phyloP scores from a whole-genome alignment of 2,797 vertebrate species.

The Liparis tanakae region DNA sequence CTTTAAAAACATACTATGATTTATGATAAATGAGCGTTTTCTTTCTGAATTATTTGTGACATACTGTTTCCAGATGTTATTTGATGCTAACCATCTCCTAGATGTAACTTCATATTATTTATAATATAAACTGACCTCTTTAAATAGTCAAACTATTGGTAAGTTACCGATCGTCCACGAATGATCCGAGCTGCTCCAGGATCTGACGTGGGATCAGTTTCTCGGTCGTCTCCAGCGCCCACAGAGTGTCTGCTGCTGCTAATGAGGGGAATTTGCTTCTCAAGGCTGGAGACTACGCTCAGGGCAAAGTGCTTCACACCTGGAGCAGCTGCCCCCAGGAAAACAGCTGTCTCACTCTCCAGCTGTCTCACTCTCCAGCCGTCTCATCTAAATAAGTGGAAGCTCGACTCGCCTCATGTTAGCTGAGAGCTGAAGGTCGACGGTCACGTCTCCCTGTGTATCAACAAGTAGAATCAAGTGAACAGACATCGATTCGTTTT shows the following conservation, averaged over 20 bases:
- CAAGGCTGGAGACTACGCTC: slow-evolving; percentile 24
- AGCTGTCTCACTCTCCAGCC: slow-evolving; percentile 31
- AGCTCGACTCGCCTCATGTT: slow-evolving; percentile 1
- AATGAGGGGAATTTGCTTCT: slow-evolving; percentile 13
- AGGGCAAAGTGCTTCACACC: slow-evolving; percentile 11
- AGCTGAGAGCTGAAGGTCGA: slow-evolving; percentile 55
- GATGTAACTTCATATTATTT: background rate
- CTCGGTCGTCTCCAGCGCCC: slow-evolving; percentile 12
- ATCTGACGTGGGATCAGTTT: slow-evolving; percentile 54
- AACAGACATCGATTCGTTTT: slow-evolving; percentile 63
- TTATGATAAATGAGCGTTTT: no score
- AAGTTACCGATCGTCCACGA: background rate
- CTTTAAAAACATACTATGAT: no score
- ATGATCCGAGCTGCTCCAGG: slow-evolving; percentile 2
- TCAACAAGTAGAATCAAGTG: slow-evolving; percentile 59
- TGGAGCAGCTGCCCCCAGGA: slow-evolving; percentile 55
- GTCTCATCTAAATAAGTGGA: slow-evolving; percentile 19
- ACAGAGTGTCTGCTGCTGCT: slow-evolving; percentile 16
- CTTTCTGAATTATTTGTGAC: no score
- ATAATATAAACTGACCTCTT: background rate
- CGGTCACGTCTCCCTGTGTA: slow-evolving; percentile 84
- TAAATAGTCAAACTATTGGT: no score
- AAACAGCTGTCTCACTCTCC: background rate
- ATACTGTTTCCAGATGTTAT: background rate
- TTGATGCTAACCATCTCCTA: background rate